Evolutionary conservation across 2,113 vertebrate genomes (phyloP), one percentile per base, ranked within the genome.

Genomic region (Furnarius figulus): DNA sequence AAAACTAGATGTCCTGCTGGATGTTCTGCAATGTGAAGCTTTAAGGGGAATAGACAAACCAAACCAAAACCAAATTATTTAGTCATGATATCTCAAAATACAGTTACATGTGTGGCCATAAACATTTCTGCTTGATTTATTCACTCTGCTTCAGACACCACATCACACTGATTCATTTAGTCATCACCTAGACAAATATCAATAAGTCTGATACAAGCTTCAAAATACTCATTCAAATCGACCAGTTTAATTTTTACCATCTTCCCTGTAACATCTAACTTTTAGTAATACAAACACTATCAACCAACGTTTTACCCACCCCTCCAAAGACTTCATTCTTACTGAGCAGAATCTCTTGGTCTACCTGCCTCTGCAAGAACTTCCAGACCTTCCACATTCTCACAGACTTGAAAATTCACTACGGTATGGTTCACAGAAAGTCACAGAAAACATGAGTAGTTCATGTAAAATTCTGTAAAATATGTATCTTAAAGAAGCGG

Each of bases 21-120:
- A 96, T 99, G 99, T 77, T 99, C 99, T 4, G 98, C 99, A 95
- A 99, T 95, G 91, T 99, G 99, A 84, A 99, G 98, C 99, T 99
- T 84, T 33, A 95, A 95, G 37, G 40, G 20, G 88, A 46, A 94
- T 30, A 87, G 70, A 70, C 8, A 87, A 15, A 42, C 1, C 50
- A 66, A 88, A 71, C 2, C 8, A 44, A 77, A 73, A 6, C 4
- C 5, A 35, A 88, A 72, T 55, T 74, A 87, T 50, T 85, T 65
- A 66, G n/a, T 53, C 12, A 37, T 21, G 12, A 58, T 10, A 4
- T 40, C 77, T 66, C 73, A 93, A 83, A 66, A 66, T 15, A 5
- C 15, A 88, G 30, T 79, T 74, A 55, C 16, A 8, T 15, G 8
- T 47, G 53, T 90, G 24, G 12, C 10, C 18, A 53, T 27, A 46